Conservation (phyloP, 2,797 vertebrate species). For the Leptodactylus fallax region DNA sequence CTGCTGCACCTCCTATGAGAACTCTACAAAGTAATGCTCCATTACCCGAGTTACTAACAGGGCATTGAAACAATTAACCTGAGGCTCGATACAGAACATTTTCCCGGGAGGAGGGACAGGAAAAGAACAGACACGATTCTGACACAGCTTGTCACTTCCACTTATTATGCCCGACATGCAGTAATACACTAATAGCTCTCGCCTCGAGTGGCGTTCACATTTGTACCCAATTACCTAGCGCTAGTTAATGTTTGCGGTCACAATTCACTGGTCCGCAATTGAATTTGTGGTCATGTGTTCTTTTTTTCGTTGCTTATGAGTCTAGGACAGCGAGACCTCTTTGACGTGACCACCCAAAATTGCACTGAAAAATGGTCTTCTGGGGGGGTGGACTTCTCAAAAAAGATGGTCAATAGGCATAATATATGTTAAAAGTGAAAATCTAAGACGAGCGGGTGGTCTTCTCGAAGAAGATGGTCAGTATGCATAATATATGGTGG, state of each 20-base stretch:
- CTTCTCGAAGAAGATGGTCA: too few species aligned
- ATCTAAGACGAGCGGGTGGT: too few species aligned
- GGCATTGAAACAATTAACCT: background rate
- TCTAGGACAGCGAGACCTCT: background rate
- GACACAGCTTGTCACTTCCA: conserved; percentile 14
- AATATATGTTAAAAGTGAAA: too few species aligned
- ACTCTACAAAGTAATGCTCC: background rate
- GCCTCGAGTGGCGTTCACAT: background rate
- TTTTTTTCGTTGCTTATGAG: background rate
- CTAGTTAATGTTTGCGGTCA: background rate
- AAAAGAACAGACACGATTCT: background rate
- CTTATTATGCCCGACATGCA: background rate
- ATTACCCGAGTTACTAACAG: background rate
- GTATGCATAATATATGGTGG: too few species aligned
- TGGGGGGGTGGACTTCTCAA: too few species aligned
- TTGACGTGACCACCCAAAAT: too few species aligned
- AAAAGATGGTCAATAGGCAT: too few species aligned
- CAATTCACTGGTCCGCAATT: background rate
- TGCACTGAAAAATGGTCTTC: too few species aligned
- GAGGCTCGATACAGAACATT: background rate
- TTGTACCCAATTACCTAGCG: background rate
- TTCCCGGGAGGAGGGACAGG: background rate
- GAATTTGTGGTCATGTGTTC: background rate
- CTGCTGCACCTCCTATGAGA: background rate
- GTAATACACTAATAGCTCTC: background rate